Conservation (phyloP, 2,888 invertebrate genomes). For the Pecten maximus region DNA sequence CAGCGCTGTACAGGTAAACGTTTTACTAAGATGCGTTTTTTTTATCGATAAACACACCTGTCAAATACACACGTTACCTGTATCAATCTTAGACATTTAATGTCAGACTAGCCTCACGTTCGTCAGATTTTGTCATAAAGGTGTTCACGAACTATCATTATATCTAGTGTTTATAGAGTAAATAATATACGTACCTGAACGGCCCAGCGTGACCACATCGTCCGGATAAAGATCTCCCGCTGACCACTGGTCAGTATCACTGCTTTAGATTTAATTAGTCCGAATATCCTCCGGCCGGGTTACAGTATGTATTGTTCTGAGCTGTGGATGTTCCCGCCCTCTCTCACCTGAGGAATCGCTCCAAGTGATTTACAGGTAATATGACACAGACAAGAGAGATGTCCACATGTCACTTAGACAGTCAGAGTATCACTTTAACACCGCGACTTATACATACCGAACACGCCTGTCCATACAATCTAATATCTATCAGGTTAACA, state of each 20-base stretch:
- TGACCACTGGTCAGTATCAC: background rate
- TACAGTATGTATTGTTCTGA: background rate
- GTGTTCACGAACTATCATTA: conserved; percentile 22
- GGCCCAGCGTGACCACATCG: conserved; percentile 49
- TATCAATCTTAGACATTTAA: background rate
- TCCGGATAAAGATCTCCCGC: background rate
- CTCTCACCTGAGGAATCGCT: background rate
- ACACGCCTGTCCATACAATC: no score
- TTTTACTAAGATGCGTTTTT: background rate
- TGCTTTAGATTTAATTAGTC: background rate
- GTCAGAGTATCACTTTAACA: background rate
- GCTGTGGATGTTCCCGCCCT: background rate
- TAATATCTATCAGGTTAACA: no score
- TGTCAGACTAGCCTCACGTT: background rate
- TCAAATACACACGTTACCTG: background rate
- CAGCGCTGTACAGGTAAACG: background rate
- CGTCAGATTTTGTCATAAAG: background rate
- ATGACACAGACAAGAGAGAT: conserved; percentile 7
- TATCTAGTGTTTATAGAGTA: background rate
- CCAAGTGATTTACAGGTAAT: background rate
- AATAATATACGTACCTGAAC: conserved; percentile 44
- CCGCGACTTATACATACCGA: no score
- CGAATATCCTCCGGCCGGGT: background rate
- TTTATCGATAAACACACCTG: background rate
- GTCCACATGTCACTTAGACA: background rate